These are phyloP conservation scores for Thera obeliscata DNA, from an alignment of 2,888 invertebrate species.

Conservation along the genomic window DNA sequence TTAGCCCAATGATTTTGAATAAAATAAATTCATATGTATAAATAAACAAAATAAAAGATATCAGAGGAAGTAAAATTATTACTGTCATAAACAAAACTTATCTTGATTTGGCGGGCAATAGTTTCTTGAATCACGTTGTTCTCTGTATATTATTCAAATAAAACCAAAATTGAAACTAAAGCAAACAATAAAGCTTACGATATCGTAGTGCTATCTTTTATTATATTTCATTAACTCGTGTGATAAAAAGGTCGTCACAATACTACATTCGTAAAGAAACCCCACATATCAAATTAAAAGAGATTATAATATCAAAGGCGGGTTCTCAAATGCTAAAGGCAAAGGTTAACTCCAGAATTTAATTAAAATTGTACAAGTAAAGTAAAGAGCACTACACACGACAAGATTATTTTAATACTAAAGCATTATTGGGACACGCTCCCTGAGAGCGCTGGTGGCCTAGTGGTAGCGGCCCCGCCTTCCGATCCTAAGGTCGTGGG, in stretches of 20 bases:
- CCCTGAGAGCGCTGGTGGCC: too few species aligned
- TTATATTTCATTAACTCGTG: constrained; percentile 20
- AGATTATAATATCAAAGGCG: neutral
- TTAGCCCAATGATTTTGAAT: too few species aligned
- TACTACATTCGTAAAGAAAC: neutral
- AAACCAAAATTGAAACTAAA: constrained; percentile 12
- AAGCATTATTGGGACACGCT: too few species aligned
- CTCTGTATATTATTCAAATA: constrained; percentile 10
- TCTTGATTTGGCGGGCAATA: neutral
- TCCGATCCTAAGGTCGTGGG: too few species aligned
- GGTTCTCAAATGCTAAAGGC: neutral
- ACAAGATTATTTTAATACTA: neutral
- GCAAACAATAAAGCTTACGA: constrained; percentile 17
- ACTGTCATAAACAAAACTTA: neutral
- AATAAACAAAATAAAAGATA: neutral
- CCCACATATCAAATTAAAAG: neutral
- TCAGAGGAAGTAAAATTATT: neutral
- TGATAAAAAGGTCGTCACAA: neutral
- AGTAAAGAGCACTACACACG: neutral
- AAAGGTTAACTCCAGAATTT: neutral
- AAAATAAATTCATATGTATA: too few species aligned
- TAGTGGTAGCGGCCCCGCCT: too few species aligned
- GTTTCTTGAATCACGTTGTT: constrained; percentile 4
- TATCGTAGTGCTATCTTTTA: constrained; percentile 22
- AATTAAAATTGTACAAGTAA: neutral